These are phyloP conservation scores for Acronicta aceris DNA, from an alignment of 2,888 invertebrate genomes.

Conservation along the genomic window DNA sequence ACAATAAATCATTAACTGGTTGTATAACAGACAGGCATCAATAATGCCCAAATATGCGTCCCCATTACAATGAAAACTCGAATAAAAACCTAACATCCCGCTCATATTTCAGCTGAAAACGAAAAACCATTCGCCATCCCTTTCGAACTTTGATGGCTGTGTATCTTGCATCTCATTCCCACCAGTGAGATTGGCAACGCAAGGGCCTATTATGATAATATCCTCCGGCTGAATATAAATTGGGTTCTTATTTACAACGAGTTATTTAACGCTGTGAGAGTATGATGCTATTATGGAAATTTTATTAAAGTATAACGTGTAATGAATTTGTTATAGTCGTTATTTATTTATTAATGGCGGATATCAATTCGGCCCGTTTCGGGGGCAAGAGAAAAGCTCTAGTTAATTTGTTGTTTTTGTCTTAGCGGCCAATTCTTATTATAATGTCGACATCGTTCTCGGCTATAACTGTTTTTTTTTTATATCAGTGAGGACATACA, in stretches of 20 bases:
- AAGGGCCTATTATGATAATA: conserved; percentile 81
- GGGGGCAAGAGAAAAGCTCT: background rate
- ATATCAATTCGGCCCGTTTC: conserved; percentile 17
- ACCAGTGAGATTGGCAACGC: conserved; percentile 50
- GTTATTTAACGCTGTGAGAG: conserved; percentile 78
- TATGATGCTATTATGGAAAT: conserved; percentile 78
- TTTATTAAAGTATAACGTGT: conserved; percentile 71
- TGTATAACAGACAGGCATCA: conserved; percentile 23
- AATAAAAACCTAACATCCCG: conserved; percentile 76
- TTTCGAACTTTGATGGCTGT: conserved; percentile 38
- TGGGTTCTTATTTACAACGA: conserved; percentile 85
- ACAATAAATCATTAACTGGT: conserved; percentile 1
- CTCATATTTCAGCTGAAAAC: conserved; percentile 67
- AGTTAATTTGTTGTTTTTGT: conserved; percentile 2
- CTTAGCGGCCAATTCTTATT: background rate
- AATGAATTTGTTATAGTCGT: conserved; percentile 60
- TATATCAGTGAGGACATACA: background rate
- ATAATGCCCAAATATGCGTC: conserved; percentile 51
- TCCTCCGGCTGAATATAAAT: conserved; percentile 81
- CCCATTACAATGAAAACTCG: conserved; percentile 73
- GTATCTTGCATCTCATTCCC: conserved; percentile 57
- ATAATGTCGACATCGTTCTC: no score
- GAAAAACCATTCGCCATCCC: conserved; percentile 59
- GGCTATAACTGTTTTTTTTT: no score
- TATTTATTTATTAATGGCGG: conserved; percentile 42